Evolutionary conservation across 2,888 invertebrate genomes (phyloP).

Genomic region (Tachina grossa): DNA sequence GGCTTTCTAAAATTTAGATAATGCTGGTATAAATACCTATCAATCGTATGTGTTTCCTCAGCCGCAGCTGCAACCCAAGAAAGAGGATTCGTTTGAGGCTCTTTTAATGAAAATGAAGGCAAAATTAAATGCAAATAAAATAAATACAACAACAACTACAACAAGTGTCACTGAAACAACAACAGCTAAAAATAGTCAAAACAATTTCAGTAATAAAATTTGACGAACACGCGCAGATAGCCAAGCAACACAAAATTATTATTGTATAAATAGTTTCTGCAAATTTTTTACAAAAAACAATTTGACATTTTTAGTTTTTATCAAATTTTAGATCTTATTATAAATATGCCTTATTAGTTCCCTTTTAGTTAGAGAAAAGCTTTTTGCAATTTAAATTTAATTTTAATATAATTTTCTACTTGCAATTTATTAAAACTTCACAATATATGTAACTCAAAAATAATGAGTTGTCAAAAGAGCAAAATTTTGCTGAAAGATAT

Average conservation of each 20-base stretch:
- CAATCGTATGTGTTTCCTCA: slow-evolving; percentile 80
- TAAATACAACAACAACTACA: slow-evolving; percentile 14
- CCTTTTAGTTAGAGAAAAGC: slow-evolving; percentile 16
- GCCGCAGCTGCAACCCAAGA: slow-evolving; percentile 74
- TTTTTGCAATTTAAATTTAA: slow-evolving; percentile 25
- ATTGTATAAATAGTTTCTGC: not conserved
- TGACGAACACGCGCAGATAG: slow-evolving; percentile 58
- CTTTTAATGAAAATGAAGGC: slow-evolving; percentile 81
- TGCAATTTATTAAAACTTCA: slow-evolving; percentile 6
- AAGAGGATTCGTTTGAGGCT: slow-evolving; percentile 82
- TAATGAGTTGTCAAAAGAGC: slow-evolving; percentile 1
- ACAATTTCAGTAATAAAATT: slow-evolving; percentile 58
- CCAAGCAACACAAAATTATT: slow-evolving; percentile 3
- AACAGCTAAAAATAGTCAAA: slow-evolving; percentile 39
- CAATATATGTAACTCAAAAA: slow-evolving; percentile 1
- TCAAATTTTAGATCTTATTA: slow-evolving; percentile 19
- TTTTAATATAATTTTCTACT: slow-evolving; percentile 55
- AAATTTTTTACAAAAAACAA: not conserved
- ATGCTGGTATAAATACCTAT: slow-evolving; percentile 81
- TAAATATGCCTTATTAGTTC: slow-evolving; percentile 33
- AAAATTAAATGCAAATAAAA: slow-evolving; percentile 79
- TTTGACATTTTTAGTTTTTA: slow-evolving; percentile 25
- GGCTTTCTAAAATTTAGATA: slow-evolving; percentile 76
- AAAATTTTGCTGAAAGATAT: slow-evolving; percentile 5
- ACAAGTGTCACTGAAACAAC: not conserved